Evolutionary conservation across 64 coral and sea anemone species (phyloP), one percentile per base, ranked within the genome.

Genomic region (Montipora capricornis): DNA sequence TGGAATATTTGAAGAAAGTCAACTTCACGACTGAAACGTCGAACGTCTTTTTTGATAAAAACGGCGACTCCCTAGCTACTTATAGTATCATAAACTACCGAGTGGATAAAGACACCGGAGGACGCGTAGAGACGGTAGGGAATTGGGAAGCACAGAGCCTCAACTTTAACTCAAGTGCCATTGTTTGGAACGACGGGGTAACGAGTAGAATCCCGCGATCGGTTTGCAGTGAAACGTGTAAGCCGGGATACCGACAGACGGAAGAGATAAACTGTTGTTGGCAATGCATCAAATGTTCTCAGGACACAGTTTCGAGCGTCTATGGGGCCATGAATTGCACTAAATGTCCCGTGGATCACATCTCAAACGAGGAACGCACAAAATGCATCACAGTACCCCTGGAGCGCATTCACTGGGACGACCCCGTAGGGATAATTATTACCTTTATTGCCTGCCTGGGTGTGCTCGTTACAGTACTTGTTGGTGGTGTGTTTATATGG

Each of bases 11-110:
- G 75, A 87, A 88, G n/a, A 89, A 88, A 0, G 95, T 97, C 11
- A 91, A 97, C 58, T 75, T 76, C 6, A 71, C 89, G 16, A 80
- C 47, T 57, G 47, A 49, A 47, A 17, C n/a, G 14, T 91, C 88
- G 12, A 68, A 13, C 15, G 89, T 94, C 12, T 67, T 55, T 20
- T 97, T 97, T 77, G 95, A 97, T 62, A 44, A 92, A 47, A 94
- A 94, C 79, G 95, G 95, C 26, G 95, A 97, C 44, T 93, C 93
- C 7, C 59, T 79, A 5, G 95, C 92, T 37, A 91, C 79, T 51
- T 97, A 97, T 29, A 91, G 81, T 24, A 77, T 97, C 45, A 93
- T 97, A 11, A 97, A 97, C 47, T 89, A 89, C 14, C 93, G 76
- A 7, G 70, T 45, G 11, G 68, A 57, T 1, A 37, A 94, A 22